Evolutionary conservation across 2,888 invertebrate species (phyloP).

Genomic region (Macrophya alboannulata): DNA sequence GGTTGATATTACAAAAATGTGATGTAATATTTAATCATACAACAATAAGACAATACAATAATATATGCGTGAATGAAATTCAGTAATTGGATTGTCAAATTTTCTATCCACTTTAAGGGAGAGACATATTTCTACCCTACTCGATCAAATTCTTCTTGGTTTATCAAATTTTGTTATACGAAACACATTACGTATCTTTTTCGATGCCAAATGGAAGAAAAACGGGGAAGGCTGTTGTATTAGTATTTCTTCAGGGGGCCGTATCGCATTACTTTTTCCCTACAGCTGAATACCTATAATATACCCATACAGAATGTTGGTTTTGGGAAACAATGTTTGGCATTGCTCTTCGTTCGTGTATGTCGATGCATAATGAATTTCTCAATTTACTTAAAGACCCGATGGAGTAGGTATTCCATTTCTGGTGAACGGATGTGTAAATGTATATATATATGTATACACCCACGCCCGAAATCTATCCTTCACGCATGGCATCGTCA

Average conservation of each 20-base stretch:
- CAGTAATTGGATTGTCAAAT: too few relatives aligned
- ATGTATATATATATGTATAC: not conserved
- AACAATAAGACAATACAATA: too few relatives aligned
- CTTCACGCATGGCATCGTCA: not conserved
- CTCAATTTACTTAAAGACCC: not conserved
- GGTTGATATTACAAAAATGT: not conserved
- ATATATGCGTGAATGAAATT: too few relatives aligned
- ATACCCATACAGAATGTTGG: not conserved
- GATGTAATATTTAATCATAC: not conserved
- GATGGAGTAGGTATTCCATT: not conserved
- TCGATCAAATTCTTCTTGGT: too few relatives aligned
- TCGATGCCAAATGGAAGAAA: too few relatives aligned
- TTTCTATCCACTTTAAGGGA: too few relatives aligned
- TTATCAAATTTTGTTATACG: too few relatives aligned
- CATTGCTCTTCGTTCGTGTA: not conserved
- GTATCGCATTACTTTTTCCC: too few relatives aligned
- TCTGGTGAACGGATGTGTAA: not conserved
- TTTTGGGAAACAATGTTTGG: not conserved
- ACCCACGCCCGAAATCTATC: not conserved
- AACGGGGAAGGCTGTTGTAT: too few relatives aligned
- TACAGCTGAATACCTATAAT: not conserved
- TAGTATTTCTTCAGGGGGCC: too few relatives aligned
- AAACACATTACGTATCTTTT: too few relatives aligned
- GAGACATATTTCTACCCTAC: too few relatives aligned
- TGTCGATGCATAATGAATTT: constrained; percentile 6